These are phyloP conservation scores for Lomographa bimaculata DNA, from an alignment of 2,888 invertebrate genomes.

Conservation along the genomic window DNA sequence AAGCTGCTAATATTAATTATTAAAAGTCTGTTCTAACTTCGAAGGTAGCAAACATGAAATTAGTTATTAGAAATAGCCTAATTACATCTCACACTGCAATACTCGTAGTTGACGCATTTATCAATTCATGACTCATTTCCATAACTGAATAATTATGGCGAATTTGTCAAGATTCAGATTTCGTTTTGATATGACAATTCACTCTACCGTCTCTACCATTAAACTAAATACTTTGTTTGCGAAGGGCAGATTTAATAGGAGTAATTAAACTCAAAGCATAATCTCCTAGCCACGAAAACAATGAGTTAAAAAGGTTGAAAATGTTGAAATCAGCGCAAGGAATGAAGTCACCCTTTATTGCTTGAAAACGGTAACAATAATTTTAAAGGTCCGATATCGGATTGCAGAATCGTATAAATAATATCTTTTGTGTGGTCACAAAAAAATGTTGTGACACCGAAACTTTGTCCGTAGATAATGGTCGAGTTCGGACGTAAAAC, in stretches of 20 bases:
- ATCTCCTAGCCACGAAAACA: conserved; percentile 17
- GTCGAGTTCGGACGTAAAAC: conserved; percentile 63
- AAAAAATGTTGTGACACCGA: conserved; percentile 62
- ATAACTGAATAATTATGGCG: conserved; percentile 49
- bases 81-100: conserved; percentile 14
- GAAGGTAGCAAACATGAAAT: conserved; percentile 6
- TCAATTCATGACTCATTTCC: conserved; percentile 45
- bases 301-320: conserved; percentile 3
- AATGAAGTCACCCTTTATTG: conserved; percentile 10
- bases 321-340: conserved; percentile 6
- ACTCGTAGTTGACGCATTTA: conserved; percentile 17
- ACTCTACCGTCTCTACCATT: conserved; percentile 43
- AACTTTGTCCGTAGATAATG: conserved; percentile 56
- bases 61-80: conserved; percentile 28
- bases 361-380: conserved; percentile 15
- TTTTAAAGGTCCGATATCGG: conserved; percentile 41
- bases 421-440: conserved; percentile 51
- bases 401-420: conserved; percentile 53
- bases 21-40: conserved; percentile 11
- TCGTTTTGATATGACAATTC: conserved; percentile 42
- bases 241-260: conserved; percentile 43
- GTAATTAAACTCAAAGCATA: conserved; percentile 25
- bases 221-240: conserved; percentile 34
- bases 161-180: conserved; percentile 36
- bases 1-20: conserved; percentile 19